Evolutionary conservation across 2,797 vertebrate genomes (phyloP), one percentile per base, ranked within the genome.

Genomic region (Sebastes iracundus): DNA sequence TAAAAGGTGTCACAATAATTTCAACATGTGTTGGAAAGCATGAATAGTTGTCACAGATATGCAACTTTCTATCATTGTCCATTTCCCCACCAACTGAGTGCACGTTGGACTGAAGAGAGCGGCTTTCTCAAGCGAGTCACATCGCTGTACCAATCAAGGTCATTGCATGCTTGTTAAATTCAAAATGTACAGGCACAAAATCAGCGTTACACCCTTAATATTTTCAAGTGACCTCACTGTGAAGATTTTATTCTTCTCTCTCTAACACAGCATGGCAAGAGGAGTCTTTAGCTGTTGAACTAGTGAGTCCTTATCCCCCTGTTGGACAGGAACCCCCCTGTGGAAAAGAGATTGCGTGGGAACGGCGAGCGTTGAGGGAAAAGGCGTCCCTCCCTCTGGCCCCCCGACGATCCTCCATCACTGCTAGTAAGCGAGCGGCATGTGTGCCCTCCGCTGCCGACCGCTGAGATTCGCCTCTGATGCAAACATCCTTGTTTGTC

Each of bases 401-500:
- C 2, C 2, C 79, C 81, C 2, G 14, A 66, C 84, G 22, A 74
- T 77, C 77, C 68, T 91, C 80, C 61, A 46, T 86, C 62, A 82
- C 85, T 64, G 80, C 82, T 49, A 72, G 80, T 82, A 49, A 49
- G 46, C n/a, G 65, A 89, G 20, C 73, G 27, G 77, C 79, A 60
- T 85, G 88, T 72, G 73, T 83, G 85, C 78, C 74, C 75, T 85
- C 85, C 69, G 25, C 82, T 73, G 79, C 76, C 75, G 83, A 83
- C 89, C 80, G 69, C 92, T 70, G 87, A 93, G 92, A 90, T 94
- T 92, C 81, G 77, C 85, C 91, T 94, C 88, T 88, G 92, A 95
- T 95, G 92, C 95, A 95, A 96, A 96, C 95, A 95, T 95, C 92
- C 94, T 93, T 90, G 92, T 95, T 94, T 90, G 94, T 96, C 92